A percentile compares a stretch with the other conserved stretches of the same genome.
These are phyloP conservation scores for Callosobruchus maculatus DNA, from an alignment of 2,888 invertebrate genomes.

Conservation along the genomic window DNA sequence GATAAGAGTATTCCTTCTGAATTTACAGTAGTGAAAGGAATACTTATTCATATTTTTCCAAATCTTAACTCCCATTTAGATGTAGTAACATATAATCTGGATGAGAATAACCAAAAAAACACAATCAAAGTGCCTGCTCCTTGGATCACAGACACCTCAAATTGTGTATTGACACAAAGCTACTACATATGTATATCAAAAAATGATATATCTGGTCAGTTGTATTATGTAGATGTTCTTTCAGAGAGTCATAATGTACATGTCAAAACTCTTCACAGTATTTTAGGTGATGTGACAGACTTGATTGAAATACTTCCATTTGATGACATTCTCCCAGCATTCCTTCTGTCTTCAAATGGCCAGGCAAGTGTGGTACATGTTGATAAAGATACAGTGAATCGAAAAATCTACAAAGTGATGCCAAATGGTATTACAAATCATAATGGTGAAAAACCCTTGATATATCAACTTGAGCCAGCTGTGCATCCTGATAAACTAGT, in stretches of 20 bases:
- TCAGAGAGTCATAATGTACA: slow-evolving; percentile 18
- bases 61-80: slow-evolving; percentile 31
- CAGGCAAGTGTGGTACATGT: slow-evolving; percentile 31
- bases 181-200: slow-evolving; percentile 65
- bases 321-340: slow-evolving; percentile 28
- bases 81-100: background rate
- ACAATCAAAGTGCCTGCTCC: slow-evolving; percentile 57
- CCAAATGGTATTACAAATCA: slow-evolving; percentile 38
- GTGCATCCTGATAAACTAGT: slow-evolving; percentile 30
- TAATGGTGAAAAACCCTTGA: slow-evolving; percentile 31
- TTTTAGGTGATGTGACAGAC: slow-evolving; percentile 19
- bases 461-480: slow-evolving; percentile 38
- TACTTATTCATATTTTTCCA: slow-evolving; percentile 61
- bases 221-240: slow-evolving; percentile 62
- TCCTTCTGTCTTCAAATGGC: slow-evolving; percentile 29
- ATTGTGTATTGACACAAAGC: slow-evolving; percentile 60
- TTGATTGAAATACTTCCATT: slow-evolving; percentile 23
- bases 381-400: slow-evolving; percentile 17
- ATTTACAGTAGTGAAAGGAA: slow-evolving; percentile 53
- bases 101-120: background rate
- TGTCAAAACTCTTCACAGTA: slow-evolving; percentile 21
- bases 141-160: slow-evolving; percentile 53
- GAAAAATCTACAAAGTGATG: slow-evolving; percentile 48
- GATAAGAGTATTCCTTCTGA: slow-evolving; percentile 43
- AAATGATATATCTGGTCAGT: slow-evolving; percentile 41